Base-by-base conservation (phyloP, 2,113 vertebrate species). In the Clinocottus analis region DNA sequence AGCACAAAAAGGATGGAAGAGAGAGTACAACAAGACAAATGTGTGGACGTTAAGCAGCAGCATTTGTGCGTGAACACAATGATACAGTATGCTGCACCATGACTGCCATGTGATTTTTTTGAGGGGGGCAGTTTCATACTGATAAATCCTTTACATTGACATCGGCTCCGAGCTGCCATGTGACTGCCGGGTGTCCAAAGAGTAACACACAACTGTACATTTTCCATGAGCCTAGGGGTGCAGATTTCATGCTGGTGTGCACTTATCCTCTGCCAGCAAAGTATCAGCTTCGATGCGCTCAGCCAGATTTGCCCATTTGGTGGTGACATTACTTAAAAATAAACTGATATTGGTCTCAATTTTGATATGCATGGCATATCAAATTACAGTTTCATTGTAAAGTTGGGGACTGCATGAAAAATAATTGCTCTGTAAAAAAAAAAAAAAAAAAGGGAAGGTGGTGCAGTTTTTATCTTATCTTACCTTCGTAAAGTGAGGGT, bases 171-270 rank as follows among this genome's bases (percentile, higher is more conserved):
- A 69, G 70, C 45, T 61, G 41, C 66, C 87, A 70, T 79, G 82
- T 83, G 86, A 90, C 80, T 77, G 60, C 21, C 61, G 66, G 67
- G 37, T 75, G 49, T 86, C 72, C 7, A 79, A 87, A 78, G 77
- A 39, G 56, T 23, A 80, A 80, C 55, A 75, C 59, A 82, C 63
- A 75, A 75, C 71, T 85, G 70, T 87, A 78, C 62, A 80, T 87
- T 85, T 85, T 64, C 72, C 47, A 79, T 72, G 27, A 72, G 65
- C 79, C 79, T 25, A 1, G 60, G 60, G 75, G 63, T 23, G 17
- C 33, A 62, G n/a, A 84, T 88, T 80, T 82, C 58, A 80, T 72
- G 75, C 71, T 56, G 64, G 29, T 19, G n/a, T 2, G 19, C 43
- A 77, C 53, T 72, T 27, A 79, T 80, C 68, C 69, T 58, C n/a